phyloP scores from a whole-genome alignment of 2,888 invertebrate species.

The Cryptus armator region DNA sequence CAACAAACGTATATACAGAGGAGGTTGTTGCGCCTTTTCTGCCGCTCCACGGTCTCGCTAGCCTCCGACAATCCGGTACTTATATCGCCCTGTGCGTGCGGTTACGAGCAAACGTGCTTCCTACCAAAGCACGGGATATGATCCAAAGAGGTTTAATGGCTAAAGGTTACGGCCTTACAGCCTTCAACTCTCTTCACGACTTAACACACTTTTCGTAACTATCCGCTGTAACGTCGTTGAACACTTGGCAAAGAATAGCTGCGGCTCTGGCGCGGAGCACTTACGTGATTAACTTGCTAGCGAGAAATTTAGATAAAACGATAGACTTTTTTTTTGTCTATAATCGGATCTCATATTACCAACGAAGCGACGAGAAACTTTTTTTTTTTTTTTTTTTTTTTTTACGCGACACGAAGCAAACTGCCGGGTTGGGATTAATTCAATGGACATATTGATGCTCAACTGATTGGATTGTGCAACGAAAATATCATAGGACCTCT shows the following conservation, averaged over 20 bases:
- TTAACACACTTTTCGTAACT: constrained; percentile 52
- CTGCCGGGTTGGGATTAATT: not conserved
- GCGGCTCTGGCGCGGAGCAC: not conserved
- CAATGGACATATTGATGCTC: not conserved
- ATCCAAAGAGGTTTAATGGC: constrained; percentile 74
- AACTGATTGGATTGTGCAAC: not conserved
- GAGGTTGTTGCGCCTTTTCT: constrained; percentile 29
- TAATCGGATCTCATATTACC: not conserved
- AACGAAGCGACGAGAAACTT: constrained; percentile 64
- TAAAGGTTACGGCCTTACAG: constrained; percentile 67
- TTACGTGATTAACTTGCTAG: constrained; percentile 7
- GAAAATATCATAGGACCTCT: constrained; percentile 18
- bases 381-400: constrained; percentile 12
- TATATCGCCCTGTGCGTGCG: constrained; percentile 63
- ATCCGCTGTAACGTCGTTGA: not conserved
- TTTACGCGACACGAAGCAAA: not conserved
- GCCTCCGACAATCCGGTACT: constrained; percentile 51
- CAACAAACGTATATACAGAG: not conserved
- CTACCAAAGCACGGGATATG: constrained; percentile 75
- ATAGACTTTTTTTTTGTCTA: constrained; percentile 61
- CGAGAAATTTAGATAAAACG: constrained; percentile 60
- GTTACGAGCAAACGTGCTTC: constrained; percentile 54
- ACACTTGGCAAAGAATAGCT: constrained; percentile 4
- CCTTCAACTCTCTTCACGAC: constrained; percentile 33
- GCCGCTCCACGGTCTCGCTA: constrained; percentile 7